A percentile compares a stretch with the other conserved stretches of the same genome.
Evolutionary conservation across 2,888 invertebrate species (phyloP).

Genomic region (Zygogramma bicolorata): DNA sequence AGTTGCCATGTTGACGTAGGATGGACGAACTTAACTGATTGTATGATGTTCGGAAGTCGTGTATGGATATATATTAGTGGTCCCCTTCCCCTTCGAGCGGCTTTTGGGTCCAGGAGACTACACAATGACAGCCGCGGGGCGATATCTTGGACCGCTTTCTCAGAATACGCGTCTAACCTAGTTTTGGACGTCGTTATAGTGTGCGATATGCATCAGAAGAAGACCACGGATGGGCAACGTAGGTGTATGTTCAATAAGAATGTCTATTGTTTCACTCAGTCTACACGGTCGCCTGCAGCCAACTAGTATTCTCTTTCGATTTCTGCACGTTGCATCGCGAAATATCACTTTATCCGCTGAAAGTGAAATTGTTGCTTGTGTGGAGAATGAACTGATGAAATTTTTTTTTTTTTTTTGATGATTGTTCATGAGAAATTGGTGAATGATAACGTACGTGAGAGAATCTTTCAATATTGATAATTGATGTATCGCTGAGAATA

Average conservation of each 20-base stretch:
- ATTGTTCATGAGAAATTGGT: not conserved
- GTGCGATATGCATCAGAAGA: slow-evolving; percentile 59
- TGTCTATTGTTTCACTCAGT: not conserved
- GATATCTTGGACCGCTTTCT: slow-evolving; percentile 68
- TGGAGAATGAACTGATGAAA: not conserved
- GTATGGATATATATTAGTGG: slow-evolving; percentile 64
- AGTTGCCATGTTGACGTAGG: slow-evolving; percentile 63
- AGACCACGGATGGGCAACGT: slow-evolving; percentile 22
- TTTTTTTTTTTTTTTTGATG: no score
- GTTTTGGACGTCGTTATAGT: slow-evolving; percentile 54
- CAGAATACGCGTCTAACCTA: slow-evolving; percentile 65
- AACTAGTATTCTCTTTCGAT: not conserved
- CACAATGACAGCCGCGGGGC: slow-evolving; percentile 65
- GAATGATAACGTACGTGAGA: no score
- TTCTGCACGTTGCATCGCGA: not conserved
- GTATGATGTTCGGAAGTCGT: slow-evolving; percentile 63
- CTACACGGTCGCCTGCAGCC: not conserved
- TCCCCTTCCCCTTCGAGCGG: slow-evolving; percentile 63
- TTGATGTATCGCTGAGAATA: no score
- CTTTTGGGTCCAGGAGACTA: slow-evolving; percentile 67
- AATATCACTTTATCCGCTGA: not conserved
- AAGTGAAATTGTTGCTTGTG: slow-evolving; percentile 2
- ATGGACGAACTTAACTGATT: slow-evolving; percentile 56
- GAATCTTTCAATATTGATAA: no score
- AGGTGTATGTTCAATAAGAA: not conserved